Conservation (phyloP, 1,140 invertebrate species). For the Drosophila insularis region DNA sequence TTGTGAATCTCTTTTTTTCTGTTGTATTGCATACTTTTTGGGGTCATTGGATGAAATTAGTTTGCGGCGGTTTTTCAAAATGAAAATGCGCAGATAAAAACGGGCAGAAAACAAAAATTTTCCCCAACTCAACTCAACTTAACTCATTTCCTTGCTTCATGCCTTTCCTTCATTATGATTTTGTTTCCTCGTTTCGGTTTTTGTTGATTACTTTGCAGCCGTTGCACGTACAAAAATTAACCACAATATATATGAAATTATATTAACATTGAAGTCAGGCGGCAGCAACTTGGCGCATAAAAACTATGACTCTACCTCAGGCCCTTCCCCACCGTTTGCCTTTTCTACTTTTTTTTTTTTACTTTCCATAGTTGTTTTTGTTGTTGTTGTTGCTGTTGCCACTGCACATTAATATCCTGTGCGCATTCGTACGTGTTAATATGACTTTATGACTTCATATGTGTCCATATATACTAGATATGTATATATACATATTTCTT, state of each 20-base stretch:
- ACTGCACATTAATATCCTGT: constrained; percentile 79
- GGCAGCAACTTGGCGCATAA: constrained; percentile 38
- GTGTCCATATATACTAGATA: constrained; percentile 60
- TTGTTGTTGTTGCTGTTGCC: constrained; percentile 26
- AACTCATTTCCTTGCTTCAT: constrained; percentile 60
- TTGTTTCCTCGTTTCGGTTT: background rate
- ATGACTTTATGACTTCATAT: constrained; percentile 81
- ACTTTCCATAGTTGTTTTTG: background rate
- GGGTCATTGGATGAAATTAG: constrained; percentile 59
- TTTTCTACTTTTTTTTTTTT: background rate
- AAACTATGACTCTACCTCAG: constrained; percentile 45
- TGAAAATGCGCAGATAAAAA: constrained; percentile 44
- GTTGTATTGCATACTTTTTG: constrained; percentile 48
- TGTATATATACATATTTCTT: too few species aligned
- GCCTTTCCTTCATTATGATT: constrained; percentile 2
- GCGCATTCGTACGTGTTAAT: constrained; percentile 81
- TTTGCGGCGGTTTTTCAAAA: constrained; percentile 43
- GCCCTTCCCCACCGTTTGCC: background rate
- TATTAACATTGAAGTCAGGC: constrained; percentile 66
- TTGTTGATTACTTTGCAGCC: constrained; percentile 18
- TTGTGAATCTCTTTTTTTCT: constrained; percentile 12
- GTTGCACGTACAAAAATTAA: constrained; percentile 62
- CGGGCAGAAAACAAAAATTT: background rate
- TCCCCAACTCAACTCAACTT: background rate
- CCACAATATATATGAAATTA: constrained; percentile 79